These are phyloP conservation scores for Zaprionus ghesquierei DNA, from an alignment of 1,140 invertebrate species.

Conservation along the genomic window DNA sequence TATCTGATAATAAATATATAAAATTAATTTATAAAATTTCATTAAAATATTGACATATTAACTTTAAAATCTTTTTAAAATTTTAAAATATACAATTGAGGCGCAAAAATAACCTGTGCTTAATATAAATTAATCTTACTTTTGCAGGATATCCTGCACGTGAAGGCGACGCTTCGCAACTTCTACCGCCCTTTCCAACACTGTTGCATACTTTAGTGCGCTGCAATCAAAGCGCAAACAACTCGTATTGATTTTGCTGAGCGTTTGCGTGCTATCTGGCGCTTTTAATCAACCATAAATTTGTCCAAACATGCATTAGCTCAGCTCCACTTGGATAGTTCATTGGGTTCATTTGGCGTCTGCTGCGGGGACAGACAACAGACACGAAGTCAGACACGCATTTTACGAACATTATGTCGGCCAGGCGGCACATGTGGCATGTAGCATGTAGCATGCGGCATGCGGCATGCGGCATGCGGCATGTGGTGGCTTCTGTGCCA, in stretches of 20 bases:
- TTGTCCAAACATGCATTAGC: constrained; percentile 52
- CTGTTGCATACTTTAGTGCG: constrained; percentile 43
- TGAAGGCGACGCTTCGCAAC: too few species aligned
- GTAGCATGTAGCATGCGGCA: constrained; percentile 11
- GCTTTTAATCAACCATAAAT: constrained; percentile 69
- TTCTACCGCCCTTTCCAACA: background rate
- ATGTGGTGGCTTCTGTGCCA: background rate
- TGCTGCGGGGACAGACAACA: background rate
- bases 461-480: background rate
- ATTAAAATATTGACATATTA: too few species aligned
- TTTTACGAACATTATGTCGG: constrained; percentile 1
- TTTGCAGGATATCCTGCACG: background rate
- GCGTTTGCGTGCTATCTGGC: constrained; percentile 58
- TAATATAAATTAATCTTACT: too few species aligned
- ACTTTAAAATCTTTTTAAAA: too few species aligned
- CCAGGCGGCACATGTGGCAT: constrained; percentile 7
- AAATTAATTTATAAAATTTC: too few species aligned
- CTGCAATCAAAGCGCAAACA: constrained; percentile 18
- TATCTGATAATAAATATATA: too few species aligned
- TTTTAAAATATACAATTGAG: too few species aligned
- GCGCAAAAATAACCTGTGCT: too few species aligned
- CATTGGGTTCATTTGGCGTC: constrained; percentile 24
- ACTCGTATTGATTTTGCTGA: constrained; percentile 33
- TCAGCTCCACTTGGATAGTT: constrained; percentile 18
- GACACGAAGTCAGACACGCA: constrained; percentile 43